Evolutionary conservation across 2,888 invertebrate species (phyloP).

Genomic region (Bombyx huttoni): DNA sequence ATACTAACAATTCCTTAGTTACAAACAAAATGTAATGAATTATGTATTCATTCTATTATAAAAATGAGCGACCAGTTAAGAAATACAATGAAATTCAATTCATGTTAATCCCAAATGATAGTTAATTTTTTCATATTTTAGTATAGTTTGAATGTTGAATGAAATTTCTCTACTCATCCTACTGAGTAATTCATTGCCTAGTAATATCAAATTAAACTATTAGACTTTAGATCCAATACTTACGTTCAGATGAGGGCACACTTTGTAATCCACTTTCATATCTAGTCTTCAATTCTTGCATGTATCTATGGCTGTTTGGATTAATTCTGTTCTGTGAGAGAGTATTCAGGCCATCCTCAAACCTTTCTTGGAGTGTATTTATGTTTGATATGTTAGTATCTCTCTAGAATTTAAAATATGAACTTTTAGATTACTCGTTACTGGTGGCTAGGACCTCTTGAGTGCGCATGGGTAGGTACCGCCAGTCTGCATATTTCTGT

Average conservation of each 20-base stretch:
- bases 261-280: slow-evolving; percentile 24
- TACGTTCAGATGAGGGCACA: not conserved
- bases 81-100: no score
- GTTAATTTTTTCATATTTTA: no score
- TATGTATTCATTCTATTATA: no score
- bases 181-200: not conserved
- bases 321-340: slow-evolving; percentile 28
- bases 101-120: no score
- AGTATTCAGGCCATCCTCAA: slow-evolving; percentile 24
- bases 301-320: slow-evolving; percentile 38
- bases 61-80: no score
- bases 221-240: not conserved
- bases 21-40: no score
- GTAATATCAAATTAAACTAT: not conserved
- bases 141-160: no score
- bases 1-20: no score
- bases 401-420: slow-evolving; percentile 17
- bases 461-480: no score
- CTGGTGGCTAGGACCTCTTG: no score
- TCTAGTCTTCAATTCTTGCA: slow-evolving; percentile 36
- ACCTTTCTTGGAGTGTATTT: slow-evolving; percentile 33
- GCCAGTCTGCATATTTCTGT: no score
- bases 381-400: slow-evolving; percentile 42
- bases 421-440: not conserved
- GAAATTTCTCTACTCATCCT: no score